phyloP scores from a whole-genome alignment of 1,140 invertebrate genomes.

The Onthophagus taurus region DNA sequence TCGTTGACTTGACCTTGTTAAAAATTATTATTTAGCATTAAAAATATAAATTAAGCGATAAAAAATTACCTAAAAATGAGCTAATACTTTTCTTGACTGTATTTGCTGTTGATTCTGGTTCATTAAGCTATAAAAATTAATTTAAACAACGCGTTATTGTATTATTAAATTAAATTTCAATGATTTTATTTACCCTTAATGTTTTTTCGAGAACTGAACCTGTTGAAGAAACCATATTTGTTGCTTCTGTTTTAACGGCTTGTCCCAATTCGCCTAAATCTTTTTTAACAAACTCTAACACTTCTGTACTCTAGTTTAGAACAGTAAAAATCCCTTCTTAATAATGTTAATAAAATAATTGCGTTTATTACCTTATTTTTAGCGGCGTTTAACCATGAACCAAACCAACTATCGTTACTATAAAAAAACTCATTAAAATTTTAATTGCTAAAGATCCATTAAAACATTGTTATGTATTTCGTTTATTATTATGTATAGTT shows the following conservation, averaged over 20 bases:
- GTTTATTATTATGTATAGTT: too few species aligned
- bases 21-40: conserved; percentile 12
- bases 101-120: conserved; percentile 54
- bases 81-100: conserved; percentile 60
- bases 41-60: neutral
- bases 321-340: too few species aligned
- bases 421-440: too few species aligned
- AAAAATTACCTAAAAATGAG: conserved; percentile 52
- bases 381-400: conserved; percentile 35
- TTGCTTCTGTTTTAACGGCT: conserved; percentile 59
- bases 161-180: conserved; percentile 2
- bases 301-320: conserved; percentile 52
- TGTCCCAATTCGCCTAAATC: conserved; percentile 64
- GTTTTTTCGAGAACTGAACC: conserved; percentile 57
- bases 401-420: conserved; percentile 29
- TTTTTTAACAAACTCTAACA: conserved; percentile 65
- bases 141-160: conserved; percentile 10
- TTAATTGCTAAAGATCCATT: too few species aligned
- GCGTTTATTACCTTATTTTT: conserved; percentile 32
- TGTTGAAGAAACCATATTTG: conserved; percentile 50
- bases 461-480: too few species aligned
- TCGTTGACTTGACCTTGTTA: conserved; percentile 50
- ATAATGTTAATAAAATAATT: conserved; percentile 14
- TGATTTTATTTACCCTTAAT: conserved; percentile 44
- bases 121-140: conserved; percentile 49